Conservation (phyloP, 1,140 invertebrate genomes). For the Frieseomelitta varia region DNA sequence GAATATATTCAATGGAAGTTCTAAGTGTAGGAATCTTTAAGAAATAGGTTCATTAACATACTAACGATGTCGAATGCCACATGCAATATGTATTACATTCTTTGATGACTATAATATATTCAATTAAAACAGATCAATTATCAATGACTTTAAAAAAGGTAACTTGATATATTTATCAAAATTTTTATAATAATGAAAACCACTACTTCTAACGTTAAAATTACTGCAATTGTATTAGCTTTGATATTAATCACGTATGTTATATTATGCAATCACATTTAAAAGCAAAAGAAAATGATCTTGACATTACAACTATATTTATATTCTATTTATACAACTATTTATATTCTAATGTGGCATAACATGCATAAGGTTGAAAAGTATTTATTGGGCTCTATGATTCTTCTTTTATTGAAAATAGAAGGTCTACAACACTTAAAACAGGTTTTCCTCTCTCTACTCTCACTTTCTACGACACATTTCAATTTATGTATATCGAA, state of each 20-base stretch:
- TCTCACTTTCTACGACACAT: slow-evolving; percentile 67
- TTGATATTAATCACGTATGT: neutral
- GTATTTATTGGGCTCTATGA: slow-evolving; percentile 41
- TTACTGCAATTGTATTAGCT: neutral
- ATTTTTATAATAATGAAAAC: neutral
- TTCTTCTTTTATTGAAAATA: slow-evolving; percentile 51
- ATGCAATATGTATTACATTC: neutral
- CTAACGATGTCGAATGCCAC: too few species aligned
- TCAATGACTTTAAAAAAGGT: too few species aligned
- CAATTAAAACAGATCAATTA: too few species aligned
- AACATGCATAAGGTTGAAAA: slow-evolving; percentile 16
- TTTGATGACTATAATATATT: neutral
- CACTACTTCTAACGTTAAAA: neutral
- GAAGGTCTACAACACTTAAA: slow-evolving; percentile 30
- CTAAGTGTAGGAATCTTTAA: neutral
- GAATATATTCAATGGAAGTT: neutral
- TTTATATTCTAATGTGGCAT: slow-evolving; percentile 21
- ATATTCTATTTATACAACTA: slow-evolving; percentile 3
- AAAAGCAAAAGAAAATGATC: slow-evolving; percentile 30
- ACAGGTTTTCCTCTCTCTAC: slow-evolving; percentile 62
- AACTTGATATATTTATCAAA: neutral
- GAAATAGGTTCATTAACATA: neutral
- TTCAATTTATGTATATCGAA: slow-evolving; percentile 53
- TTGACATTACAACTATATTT: slow-evolving; percentile 26
- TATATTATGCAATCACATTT: neutral